Evolutionary conservation across 2,797 vertebrate species (phyloP).

Genomic region (Melanotaenia pygmaea): DNA sequence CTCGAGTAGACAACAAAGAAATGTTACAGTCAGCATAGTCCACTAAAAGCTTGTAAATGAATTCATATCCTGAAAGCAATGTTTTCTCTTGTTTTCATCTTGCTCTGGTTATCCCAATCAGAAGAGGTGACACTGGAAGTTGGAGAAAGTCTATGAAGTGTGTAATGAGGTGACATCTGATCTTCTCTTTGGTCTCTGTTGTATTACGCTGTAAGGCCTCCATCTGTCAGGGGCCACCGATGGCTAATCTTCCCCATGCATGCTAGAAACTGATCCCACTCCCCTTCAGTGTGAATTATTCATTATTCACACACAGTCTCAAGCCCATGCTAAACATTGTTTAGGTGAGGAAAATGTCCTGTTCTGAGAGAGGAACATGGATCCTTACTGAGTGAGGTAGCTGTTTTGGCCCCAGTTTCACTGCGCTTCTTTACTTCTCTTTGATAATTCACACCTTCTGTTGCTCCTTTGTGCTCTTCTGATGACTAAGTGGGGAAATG

Average conservation of each 20-base stretch:
- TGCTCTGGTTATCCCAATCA: slow-evolving; percentile 58
- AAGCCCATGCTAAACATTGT: slow-evolving; percentile 63
- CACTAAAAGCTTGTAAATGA: slow-evolving; percentile 2
- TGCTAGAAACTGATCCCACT: slow-evolving; percentile 75
- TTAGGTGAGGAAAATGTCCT: slow-evolving; percentile 62
- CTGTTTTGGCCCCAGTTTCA: slow-evolving; percentile 67
- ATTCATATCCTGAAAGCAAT: slow-evolving; percentile 3
- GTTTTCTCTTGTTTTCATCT: slow-evolving; percentile 24
- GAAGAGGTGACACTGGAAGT: slow-evolving; percentile 62
- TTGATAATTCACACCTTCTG: slow-evolving; percentile 80
- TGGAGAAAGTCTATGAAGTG: slow-evolving; percentile 78
- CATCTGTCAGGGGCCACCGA: slow-evolving; percentile 81
- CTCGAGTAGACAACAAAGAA: not conserved
- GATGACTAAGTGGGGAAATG: slow-evolving; percentile 83
- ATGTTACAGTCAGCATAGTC: not conserved
- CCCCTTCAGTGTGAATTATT: slow-evolving; percentile 79
- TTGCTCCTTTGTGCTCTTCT: slow-evolving; percentile 76
- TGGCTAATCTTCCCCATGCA: slow-evolving; percentile 77
- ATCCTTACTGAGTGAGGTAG: slow-evolving; percentile 58
- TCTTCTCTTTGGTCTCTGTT: slow-evolving; percentile 75
- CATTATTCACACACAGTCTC: slow-evolving; percentile 75
- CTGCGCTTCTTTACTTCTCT: slow-evolving; percentile 59
- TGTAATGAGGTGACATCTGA: slow-evolving; percentile 84
- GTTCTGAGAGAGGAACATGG: slow-evolving; percentile 78
- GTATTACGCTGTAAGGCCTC: slow-evolving; percentile 78